These are phyloP conservation scores for Lagocephalus sceleratus DNA, from an alignment of 2,797 vertebrate genomes.

Conservation along the genomic window DNA sequence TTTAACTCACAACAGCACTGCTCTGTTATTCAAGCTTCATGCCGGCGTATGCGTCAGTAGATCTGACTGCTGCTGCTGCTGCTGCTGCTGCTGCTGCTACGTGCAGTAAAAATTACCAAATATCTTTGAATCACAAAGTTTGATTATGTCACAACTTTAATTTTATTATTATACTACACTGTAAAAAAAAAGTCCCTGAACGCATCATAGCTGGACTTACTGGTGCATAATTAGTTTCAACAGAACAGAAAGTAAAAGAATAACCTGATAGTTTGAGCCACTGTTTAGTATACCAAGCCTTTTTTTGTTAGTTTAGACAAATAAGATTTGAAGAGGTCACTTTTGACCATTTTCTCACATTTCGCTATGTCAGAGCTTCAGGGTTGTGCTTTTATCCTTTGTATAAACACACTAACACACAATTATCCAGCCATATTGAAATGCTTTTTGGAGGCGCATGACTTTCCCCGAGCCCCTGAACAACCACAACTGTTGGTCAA, in stretches of 20 bases:
- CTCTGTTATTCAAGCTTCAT: neutral
- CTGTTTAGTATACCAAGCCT: too few species aligned
- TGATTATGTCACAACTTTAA: neutral
- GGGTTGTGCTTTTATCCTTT: conserved; percentile 52
- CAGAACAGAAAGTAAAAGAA: neutral
- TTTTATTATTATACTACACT: neutral
- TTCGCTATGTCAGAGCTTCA: conserved; percentile 34
- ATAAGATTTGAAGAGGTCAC: neutral
- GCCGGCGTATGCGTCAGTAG: too few species aligned
- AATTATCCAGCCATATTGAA: conserved; percentile 49
- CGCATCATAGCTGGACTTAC: too few species aligned
- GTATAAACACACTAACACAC: conserved; percentile 42
- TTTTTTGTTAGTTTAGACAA: neutral
- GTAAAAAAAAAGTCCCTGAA: neutral
- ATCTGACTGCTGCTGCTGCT: too few species aligned
- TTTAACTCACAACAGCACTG: neutral
- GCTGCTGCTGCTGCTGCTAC: too few species aligned
- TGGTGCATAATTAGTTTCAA: too few species aligned
- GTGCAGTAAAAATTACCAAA: too few species aligned
- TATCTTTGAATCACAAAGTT: neutral
- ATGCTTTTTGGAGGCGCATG: conserved; percentile 41
- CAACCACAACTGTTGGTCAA: conserved; percentile 53
- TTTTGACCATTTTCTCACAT: conserved; percentile 2
- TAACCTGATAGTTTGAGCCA: too few species aligned
- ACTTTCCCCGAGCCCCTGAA: conserved; percentile 35